Conservation (phyloP, 2,113 vertebrate species). For the Gopherus evgoodei region DNA sequence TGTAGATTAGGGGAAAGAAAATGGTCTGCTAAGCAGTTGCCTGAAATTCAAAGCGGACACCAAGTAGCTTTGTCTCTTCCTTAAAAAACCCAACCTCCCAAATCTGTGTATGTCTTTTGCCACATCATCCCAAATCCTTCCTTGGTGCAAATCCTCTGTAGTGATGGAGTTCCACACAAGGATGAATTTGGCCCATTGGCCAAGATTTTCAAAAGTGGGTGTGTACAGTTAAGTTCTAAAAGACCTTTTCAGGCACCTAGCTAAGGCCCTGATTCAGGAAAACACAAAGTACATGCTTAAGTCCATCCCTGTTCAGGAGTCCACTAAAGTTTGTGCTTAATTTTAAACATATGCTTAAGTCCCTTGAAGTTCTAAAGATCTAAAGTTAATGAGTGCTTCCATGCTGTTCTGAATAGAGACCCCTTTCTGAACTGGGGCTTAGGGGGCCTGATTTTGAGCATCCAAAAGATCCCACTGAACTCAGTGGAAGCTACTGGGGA, state of each 20-base stretch:
- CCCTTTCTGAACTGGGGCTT: neutral
- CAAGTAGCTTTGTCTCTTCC: constrained; percentile 34
- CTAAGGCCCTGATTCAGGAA: neutral
- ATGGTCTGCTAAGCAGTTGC: constrained; percentile 67
- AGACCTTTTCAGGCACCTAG: fast-evolving
- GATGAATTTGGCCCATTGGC: neutral
- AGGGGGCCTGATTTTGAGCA: neutral
- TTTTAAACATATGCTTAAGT: neutral
- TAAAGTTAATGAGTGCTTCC: neutral
- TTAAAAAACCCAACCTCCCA: neutral
- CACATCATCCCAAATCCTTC: neutral
- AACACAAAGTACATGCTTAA: neutral
- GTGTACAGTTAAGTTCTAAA: neutral
- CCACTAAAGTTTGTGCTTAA: neutral
- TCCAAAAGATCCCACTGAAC: neutral
- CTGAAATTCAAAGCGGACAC: constrained; percentile 65
- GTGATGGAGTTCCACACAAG: neutral
- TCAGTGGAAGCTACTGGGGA: fast-evolving
- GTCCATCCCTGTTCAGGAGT: neutral
- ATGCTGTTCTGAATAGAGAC: neutral
- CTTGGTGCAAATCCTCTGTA: neutral
- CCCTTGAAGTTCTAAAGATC: neutral
- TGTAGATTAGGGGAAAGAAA: constrained; percentile 46
- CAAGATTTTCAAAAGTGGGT: neutral
- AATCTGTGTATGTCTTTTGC: neutral